Base-by-base conservation (phyloP, 92 coral and sea anemone genomes). In the Porites evermanni region DNA sequence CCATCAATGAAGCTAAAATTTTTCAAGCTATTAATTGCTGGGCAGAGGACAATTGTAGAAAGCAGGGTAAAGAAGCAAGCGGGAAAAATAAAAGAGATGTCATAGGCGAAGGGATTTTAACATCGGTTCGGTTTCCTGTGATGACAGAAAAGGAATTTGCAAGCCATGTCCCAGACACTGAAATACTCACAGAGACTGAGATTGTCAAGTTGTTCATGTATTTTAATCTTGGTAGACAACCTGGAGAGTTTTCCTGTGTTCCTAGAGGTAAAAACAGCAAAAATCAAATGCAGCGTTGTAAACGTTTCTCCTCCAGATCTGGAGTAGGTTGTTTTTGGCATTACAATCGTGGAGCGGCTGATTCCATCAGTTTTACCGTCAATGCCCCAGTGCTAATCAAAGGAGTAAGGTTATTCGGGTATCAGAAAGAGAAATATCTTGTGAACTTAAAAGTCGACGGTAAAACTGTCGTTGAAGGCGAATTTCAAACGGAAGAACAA, bases 61-160 rank as follows among this genome's bases (percentile, higher is more conserved):
- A 59, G 68, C 32, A 47, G 10, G 77, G 68, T 17, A 10, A 53
- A 8, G n/a, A 54, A 6, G 50, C 4, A 29, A 81, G 11, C 70
- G 85, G 85, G 0, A 53, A 70, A 51, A 67, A 6, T 14, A 81
- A 54, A 70, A 53, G 85, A 29, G 6, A 6, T 4, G 68, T 32
- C 20, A 81, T 81, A 0, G 85, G 77, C 0, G 85, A 81, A 17
- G 6, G 2, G 0, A 56, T 38, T 53, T 17, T 69, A 59, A 32
- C 19, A 8, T 58, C 24, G 1, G 54, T 81, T 18, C 85, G 85
- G 19, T 81, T 81, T 56, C 77, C 85, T 2, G 6, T 81, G 56
- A 81, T 81, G 85, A 7, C 77, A 4, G 67, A 81, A 20, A 17
- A 58, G 8, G 77, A 81, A 81, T 81, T 69, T 13, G 77, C 85